phyloP scores from a whole-genome alignment of 2,113 vertebrate genomes.

The Cichladusa arquata region DNA sequence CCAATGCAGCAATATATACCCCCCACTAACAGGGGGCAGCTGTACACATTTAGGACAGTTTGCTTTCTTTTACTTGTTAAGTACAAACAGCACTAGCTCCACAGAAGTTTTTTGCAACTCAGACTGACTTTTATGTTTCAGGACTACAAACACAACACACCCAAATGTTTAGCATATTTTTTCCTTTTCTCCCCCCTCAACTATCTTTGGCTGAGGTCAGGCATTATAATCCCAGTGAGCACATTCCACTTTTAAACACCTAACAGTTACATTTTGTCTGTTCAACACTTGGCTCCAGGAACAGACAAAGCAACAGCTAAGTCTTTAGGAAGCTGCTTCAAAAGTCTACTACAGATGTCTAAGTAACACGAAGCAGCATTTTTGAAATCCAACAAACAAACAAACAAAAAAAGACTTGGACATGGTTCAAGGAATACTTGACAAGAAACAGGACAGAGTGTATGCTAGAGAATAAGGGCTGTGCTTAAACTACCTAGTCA shows the following conservation, averaged over 20 bases:
- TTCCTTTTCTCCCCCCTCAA: fast-evolving
- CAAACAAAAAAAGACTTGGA: neutral
- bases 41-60: neutral
- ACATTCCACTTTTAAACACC: neutral
- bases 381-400: neutral
- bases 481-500: neutral
- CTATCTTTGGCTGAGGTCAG: neutral
- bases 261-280: neutral
- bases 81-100: neutral
- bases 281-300: neutral
- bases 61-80: neutral
- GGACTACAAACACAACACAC: neutral
- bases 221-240: neutral
- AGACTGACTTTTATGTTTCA: neutral
- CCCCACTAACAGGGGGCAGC: neutral
- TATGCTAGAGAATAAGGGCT: neutral
- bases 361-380: neutral
- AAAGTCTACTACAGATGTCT: neutral
- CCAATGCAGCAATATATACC: neutral
- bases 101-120: neutral
- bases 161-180: neutral
- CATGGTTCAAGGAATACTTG: neutral
- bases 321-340: neutral
- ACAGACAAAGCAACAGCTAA: neutral
- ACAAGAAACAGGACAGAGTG: neutral